Base-by-base conservation (phyloP, 2,113 vertebrate genomes). In the Cyanistes caeruleus region DNA sequence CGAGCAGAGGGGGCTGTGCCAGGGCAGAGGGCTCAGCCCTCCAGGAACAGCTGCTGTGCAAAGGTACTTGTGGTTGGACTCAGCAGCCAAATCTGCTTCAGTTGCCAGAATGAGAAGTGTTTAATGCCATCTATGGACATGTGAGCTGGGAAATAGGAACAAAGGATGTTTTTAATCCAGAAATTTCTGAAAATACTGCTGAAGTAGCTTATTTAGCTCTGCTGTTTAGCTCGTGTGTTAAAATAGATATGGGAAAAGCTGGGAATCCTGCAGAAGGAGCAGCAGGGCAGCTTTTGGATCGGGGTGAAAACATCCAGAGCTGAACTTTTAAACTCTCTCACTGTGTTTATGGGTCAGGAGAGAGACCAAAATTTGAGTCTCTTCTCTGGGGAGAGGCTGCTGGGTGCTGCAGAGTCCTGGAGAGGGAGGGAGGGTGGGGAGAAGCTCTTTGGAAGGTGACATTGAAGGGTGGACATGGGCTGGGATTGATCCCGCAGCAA, bases 181-280 rank as follows among this genome's bases (percentile, higher is more conserved):
- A 91, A 80, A 16, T 62, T 68, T 48, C 15, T 85, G 79, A 68
- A 85, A 77, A 69, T 9, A 11, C 3, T 24, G 24, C 7, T 39
- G 20, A 15, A 62, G 39, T 33, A 33, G 20, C 10, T 60, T 82
- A 7, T 77, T 83, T 70, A 86, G 79, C 39, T 68, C 21, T 0
- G 5, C 30, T 12, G 39, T 12, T 39, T 39, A 39, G 11, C 39
- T 39, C 39, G 8, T 39, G 11, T 39, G 78, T 80, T 84, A 63
- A 93, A 95, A 84, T 55, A 86, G 83, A 35, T 24, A 8, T 96
- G 90, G 86, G 91, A 92, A 67, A 90, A 87, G 52, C n/a, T 41
- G 13, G 31, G 60, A 63, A 37, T 48, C 10, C 10, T 19, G 15
- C 46, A 15, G 56, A 17, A 73, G 55, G 59, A 83, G 78, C 82